Evolutionary conservation across 37 sponge, comb jelly and placozoan species (phyloP).

Genomic region (Spongilla lacustris): DNA sequence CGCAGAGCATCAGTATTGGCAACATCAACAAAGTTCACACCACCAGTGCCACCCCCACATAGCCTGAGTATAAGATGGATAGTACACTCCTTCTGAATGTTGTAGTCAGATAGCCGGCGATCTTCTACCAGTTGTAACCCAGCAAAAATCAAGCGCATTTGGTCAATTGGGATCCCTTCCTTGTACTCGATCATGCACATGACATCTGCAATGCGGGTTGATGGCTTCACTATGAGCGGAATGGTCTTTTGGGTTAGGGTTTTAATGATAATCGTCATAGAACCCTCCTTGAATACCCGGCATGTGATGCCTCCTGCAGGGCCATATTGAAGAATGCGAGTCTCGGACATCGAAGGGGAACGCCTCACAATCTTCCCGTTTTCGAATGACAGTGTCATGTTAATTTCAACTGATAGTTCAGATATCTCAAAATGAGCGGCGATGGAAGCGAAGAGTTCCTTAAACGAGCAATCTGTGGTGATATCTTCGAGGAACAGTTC

Average conservation of each 20-base stretch:
- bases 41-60: background rate
- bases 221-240: background rate
- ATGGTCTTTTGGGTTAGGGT: background rate
- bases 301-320: background rate
- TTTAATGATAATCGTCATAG: background rate
- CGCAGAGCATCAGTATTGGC: background rate
- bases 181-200: background rate
- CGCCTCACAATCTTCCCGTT: background rate
- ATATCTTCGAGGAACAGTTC: background rate
- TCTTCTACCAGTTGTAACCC: background rate
- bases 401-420: background rate
- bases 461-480: background rate
- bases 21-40: background rate
- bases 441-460: background rate
- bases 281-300: background rate
- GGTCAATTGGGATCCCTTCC: background rate
- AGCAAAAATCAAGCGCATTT: background rate
- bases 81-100: background rate
- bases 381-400: background rate
- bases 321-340: background rate
- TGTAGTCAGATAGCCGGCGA: background rate
- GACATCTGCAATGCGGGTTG: background rate
- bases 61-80: background rate
- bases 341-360: background rate
- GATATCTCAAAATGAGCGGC: background rate